Evolutionary conservation across 2,888 invertebrate genomes (phyloP).

Genomic region (Drosophila maculinotata): DNA sequence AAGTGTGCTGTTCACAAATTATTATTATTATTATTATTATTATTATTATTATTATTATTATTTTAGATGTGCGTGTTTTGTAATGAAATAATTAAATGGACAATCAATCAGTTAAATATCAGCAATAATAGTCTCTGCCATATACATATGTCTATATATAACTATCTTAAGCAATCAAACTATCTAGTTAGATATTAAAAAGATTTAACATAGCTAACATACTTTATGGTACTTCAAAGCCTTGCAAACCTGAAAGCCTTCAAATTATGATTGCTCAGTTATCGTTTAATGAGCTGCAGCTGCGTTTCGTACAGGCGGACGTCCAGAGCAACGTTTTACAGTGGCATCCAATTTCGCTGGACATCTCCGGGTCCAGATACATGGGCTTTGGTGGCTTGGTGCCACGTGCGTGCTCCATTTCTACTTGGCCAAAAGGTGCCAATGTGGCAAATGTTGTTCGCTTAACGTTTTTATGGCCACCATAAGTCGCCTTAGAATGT

Average conservation of each 20-base stretch:
- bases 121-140: conserved; percentile 18
- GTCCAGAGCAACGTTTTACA: conserved; percentile 10
- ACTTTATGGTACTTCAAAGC: conserved; percentile 24
- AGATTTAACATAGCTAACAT: background rate
- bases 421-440: conserved; percentile 66
- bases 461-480: conserved; percentile 75
- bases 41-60: conserved; percentile 37
- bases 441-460: conserved; percentile 77
- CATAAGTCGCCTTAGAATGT: conserved; percentile 70
- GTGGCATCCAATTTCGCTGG: conserved; percentile 68
- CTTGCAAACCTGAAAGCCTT: conserved; percentile 24
- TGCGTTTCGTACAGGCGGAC: conserved; percentile 46
- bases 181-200: background rate
- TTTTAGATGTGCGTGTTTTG: conserved; percentile 33
- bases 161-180: too few species aligned
- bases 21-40: conserved; percentile 43
- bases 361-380: conserved; percentile 3
- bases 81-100: conserved; percentile 67
- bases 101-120: conserved; percentile 42
- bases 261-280: conserved; percentile 66
- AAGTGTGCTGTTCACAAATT: conserved; percentile 60
- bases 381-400: too few species aligned
- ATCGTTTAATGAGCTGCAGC: conserved; percentile 63
- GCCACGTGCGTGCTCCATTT: conserved; percentile 79
- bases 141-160: background rate